Percentiles rank a stretch among this genome's conserved stretches.
Conservation (phyloP, 2,113 vertebrate species). For the Carettochelys insculpta region DNA sequence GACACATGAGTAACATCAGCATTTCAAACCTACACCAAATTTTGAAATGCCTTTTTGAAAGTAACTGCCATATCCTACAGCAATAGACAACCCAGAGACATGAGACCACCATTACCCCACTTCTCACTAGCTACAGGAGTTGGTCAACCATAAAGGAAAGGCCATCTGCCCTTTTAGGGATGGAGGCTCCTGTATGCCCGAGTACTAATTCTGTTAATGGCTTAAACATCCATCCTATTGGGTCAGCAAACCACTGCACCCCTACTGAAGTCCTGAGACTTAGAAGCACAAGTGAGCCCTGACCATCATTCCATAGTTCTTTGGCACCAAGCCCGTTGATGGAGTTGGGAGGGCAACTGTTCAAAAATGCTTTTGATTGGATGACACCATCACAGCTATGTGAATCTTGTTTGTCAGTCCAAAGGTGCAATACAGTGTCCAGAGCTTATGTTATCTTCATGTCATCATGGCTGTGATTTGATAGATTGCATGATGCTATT, state of each 20-base stretch:
- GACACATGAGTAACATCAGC: accelerated
- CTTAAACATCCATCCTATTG: neutral
- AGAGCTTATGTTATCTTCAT: accelerated
- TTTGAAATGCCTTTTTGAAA: neutral
- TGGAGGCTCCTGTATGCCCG: neutral
- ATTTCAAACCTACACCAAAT: accelerated
- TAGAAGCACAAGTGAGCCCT: accelerated
- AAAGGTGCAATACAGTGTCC: accelerated
- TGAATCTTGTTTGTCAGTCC: accelerated
- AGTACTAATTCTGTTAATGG: neutral
- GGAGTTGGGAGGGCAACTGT: neutral
- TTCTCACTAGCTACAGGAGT: neutral
- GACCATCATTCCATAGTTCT: neutral
- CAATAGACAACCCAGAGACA: accelerated
- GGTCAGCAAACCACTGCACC: neutral
- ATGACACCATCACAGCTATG: accelerated
- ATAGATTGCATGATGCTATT: neutral
- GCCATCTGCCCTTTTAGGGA: neutral
- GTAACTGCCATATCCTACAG: accelerated
- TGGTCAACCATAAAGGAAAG: neutral
- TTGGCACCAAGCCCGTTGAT: neutral
- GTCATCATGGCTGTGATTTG: neutral
- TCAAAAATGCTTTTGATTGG: accelerated
- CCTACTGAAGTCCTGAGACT: neutral
- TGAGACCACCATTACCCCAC: accelerated